Evolutionary conservation across 2,797 vertebrate genomes (phyloP).

Genomic region (Prionace glauca): DNA sequence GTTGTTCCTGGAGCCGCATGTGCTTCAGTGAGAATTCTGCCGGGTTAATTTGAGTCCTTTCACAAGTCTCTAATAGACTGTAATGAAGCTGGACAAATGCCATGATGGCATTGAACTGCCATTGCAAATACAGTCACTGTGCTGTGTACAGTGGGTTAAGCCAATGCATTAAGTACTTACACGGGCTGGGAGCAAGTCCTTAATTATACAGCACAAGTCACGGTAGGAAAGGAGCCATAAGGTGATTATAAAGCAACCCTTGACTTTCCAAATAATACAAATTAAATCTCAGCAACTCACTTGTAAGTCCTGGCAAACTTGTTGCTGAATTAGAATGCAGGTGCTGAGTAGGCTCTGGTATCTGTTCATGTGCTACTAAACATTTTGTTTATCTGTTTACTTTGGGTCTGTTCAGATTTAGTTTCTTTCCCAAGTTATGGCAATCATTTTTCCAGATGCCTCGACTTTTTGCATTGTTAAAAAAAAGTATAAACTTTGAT

Average conservation of each 20-base stretch:
- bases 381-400: neutral
- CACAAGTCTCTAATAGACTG: neutral
- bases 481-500: neutral
- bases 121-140: constrained; percentile 9
- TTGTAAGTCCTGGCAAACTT: neutral
- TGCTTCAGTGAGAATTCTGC: neutral
- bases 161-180: neutral
- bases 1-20: neutral
- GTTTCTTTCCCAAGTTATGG: neutral
- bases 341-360: too few relatives aligned
- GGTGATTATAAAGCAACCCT: neutral
- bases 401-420: neutral
- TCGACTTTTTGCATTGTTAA: neutral
- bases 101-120: neutral
- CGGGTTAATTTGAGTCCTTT: constrained; percentile 11
- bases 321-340: neutral
- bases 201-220: neutral
- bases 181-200: neutral
- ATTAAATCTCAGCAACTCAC: constrained; percentile 8
- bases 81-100: neutral
- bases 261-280: neutral
- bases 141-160: neutral
- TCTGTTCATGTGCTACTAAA: neutral
- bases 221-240: neutral
- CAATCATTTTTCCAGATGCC: neutral